phyloP scores from a whole-genome alignment of 1,140 invertebrate species.

The Orchestia grillus region DNA sequence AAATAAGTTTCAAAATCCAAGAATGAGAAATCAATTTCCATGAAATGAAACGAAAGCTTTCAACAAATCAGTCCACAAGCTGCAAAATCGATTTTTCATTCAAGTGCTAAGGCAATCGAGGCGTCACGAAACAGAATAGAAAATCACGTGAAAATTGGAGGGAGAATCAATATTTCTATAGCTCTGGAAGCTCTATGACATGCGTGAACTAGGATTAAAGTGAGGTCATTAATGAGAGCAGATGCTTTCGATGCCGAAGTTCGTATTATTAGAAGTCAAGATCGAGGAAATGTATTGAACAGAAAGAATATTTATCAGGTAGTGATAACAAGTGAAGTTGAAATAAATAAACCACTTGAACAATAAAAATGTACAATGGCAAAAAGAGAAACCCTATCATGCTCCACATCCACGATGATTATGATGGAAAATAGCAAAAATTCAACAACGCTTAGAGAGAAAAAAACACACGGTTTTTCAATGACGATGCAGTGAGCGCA shows the following conservation, averaged over 20 bases:
- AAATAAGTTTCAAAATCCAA: neutral
- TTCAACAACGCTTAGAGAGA: neutral
- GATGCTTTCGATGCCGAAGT: neutral
- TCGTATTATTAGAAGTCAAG: neutral
- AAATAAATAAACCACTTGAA: neutral
- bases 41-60: neutral
- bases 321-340: neutral
- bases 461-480: neutral
- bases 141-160: neutral
- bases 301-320: neutral
- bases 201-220: conserved; percentile 17
- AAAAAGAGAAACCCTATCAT: neutral
- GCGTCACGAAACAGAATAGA: neutral
- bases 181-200: conserved; percentile 18
- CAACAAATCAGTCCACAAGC: neutral
- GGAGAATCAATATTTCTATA: neutral
- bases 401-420: neutral
- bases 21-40: neutral
- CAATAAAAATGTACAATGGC: neutral
- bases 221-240: neutral
- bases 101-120: neutral
- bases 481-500: neutral
- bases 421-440: neutral
- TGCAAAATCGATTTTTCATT: neutral
- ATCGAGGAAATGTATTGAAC: neutral